These are phyloP conservation scores for Disparrhopalites patrizii DNA, from an alignment of 2,888 invertebrate species.

Conservation along the genomic window DNA sequence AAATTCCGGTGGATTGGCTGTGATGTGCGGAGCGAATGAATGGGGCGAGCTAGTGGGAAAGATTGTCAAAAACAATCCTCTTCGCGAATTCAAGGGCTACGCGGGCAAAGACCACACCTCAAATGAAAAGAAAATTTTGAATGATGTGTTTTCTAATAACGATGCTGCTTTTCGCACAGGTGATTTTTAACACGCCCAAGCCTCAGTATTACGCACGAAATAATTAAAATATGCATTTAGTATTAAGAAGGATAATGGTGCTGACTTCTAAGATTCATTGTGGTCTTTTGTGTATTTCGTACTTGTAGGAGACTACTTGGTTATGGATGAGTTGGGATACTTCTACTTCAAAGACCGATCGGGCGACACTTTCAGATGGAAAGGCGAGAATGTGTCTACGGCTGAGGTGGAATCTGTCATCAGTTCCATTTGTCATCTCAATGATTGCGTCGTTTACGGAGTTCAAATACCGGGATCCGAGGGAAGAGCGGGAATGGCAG, in stretches of 20 bases:
- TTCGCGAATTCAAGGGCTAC: slow-evolving; percentile 27
- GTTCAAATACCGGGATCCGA: slow-evolving; percentile 55
- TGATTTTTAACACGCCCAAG: slow-evolving; percentile 38
- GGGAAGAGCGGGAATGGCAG: slow-evolving; percentile 82
- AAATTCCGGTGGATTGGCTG: slow-evolving; percentile 12
- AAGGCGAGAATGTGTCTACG: slow-evolving; percentile 97
- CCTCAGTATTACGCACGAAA: background rate
- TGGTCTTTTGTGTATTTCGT: background rate
- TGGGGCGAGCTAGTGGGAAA: slow-evolving; percentile 24
- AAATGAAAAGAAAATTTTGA: slow-evolving; percentile 84
- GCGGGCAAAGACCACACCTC: slow-evolving; percentile 64
- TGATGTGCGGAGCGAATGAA: slow-evolving; percentile 24
- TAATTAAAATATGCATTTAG: background rate
- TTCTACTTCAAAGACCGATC: slow-evolving; percentile 90
- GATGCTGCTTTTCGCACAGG: slow-evolving; percentile 89
- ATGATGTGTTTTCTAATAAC: slow-evolving; percentile 80
- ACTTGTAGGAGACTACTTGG: slow-evolving; percentile 71
- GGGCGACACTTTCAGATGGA: slow-evolving; percentile 95
- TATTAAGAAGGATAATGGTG: background rate
- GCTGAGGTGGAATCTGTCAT: slow-evolving; percentile 92
- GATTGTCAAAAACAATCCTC: slow-evolving; percentile 21
- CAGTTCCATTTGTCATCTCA: slow-evolving; percentile 72
- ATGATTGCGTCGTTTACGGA: slow-evolving; percentile 89
- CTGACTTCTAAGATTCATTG: background rate
- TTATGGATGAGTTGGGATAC: slow-evolving; percentile 84